Evolutionary conservation across 2,888 invertebrate genomes (phyloP).

Genomic region (Dicyrtomina minuta): DNA sequence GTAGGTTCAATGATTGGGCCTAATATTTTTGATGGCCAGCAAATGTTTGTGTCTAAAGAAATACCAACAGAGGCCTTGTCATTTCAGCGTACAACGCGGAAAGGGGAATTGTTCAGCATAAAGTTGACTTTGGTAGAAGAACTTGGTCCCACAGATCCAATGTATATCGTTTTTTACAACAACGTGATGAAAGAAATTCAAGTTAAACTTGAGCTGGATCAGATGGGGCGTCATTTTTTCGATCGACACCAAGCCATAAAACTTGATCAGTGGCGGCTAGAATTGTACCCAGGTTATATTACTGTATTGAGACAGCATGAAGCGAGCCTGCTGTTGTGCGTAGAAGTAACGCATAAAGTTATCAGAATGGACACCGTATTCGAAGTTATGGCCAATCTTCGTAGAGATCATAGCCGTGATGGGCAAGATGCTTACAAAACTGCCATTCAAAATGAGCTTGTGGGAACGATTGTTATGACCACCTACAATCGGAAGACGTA

Average conservation of each 20-base stretch:
- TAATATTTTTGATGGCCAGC: slow-evolving; percentile 71
- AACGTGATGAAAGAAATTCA: slow-evolving; percentile 41
- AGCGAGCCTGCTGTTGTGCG: slow-evolving; percentile 70
- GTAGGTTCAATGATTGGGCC: slow-evolving; percentile 61
- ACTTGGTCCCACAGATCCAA: slow-evolving; percentile 31
- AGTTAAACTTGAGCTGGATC: slow-evolving; percentile 34
- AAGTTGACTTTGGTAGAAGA: slow-evolving; percentile 34
- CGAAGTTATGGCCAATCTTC: slow-evolving; percentile 60
- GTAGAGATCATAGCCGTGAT: neutral
- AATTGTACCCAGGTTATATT: slow-evolving; percentile 68
- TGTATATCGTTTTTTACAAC: slow-evolving; percentile 44
- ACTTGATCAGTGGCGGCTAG: slow-evolving; percentile 65
- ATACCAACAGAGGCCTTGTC: no score
- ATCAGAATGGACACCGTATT: slow-evolving; percentile 74
- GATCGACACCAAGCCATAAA: slow-evolving; percentile 56
- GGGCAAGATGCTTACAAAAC: slow-evolving; percentile 52
- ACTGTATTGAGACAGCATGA: slow-evolving; percentile 85
- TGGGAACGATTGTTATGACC: slow-evolving; percentile 70
- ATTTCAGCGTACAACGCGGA: no score
- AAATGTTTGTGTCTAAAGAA: slow-evolving; percentile 65
- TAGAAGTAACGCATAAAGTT: slow-evolving; percentile 80
- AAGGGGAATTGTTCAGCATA: slow-evolving; percentile 28
- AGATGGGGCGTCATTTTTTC: slow-evolving; percentile 39
- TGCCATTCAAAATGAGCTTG: slow-evolving; percentile 54
- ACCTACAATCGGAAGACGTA: slow-evolving; percentile 67